phyloP scores from a whole-genome alignment of 2,113 vertebrate species.

The Chrysemys picta region DNA sequence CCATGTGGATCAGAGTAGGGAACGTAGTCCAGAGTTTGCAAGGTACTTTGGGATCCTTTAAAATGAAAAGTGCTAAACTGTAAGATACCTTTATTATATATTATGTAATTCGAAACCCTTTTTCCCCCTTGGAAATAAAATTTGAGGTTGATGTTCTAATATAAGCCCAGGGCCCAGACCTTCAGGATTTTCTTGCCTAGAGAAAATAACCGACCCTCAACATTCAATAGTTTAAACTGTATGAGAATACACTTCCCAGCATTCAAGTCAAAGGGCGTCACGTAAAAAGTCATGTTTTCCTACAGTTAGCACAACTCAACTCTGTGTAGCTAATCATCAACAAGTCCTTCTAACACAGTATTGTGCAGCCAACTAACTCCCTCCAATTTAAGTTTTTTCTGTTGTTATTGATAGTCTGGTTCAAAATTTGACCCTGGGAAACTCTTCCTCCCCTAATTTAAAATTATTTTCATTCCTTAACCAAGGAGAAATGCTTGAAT shows the following conservation, averaged over 20 bases:
- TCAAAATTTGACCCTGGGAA: neutral
- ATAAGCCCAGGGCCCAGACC: neutral
- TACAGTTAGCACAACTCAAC: neutral
- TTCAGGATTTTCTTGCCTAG: neutral
- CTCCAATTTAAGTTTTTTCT: neutral
- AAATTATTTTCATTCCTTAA: neutral
- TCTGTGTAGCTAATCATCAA: constrained; percentile 14
- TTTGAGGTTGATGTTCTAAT: neutral
- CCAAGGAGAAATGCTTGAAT: neutral
- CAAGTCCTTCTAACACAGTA: accelerated
- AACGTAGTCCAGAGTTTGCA: accelerated
- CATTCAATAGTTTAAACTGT: neutral
- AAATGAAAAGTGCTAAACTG: neutral
- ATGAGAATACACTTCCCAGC: neutral
- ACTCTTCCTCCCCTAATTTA: neutral
- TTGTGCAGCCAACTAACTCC: neutral
- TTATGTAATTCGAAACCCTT: neutral
- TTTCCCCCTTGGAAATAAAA: neutral
- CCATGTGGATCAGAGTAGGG: neutral
- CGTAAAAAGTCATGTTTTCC: neutral
- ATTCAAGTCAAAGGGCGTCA: neutral
- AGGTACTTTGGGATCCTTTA: neutral
- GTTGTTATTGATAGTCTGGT: neutral
- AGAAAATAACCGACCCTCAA: neutral
- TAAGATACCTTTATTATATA: neutral